Evolutionary conservation across 2,888 invertebrate species (phyloP).

Genomic region (Masnerella sp.): DNA sequence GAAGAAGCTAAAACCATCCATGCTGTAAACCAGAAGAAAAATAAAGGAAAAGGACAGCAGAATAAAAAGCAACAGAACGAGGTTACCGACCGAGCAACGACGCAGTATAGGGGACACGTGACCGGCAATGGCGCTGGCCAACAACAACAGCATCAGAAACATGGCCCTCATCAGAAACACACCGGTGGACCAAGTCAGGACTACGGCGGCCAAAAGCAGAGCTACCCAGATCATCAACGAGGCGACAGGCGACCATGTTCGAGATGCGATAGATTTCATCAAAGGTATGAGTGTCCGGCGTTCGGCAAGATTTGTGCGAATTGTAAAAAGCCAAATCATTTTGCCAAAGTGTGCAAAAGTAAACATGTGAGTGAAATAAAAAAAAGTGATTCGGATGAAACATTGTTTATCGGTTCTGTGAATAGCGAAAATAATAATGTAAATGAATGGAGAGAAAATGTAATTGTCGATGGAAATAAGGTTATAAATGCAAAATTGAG

Average conservation of each 20-base stretch:
- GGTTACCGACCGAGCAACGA: not conserved
- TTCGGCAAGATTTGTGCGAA: constrained; percentile 41
- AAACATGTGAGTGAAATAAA: constrained; percentile 14
- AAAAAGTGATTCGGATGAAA: not conserved
- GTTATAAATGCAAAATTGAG: constrained; percentile 16
- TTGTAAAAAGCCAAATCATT: constrained; percentile 49
- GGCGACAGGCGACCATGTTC: constrained; percentile 9
- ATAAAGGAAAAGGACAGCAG: not conserved
- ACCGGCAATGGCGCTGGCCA: not conserved
- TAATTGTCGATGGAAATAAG: constrained; percentile 9
- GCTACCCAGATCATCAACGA: not conserved
- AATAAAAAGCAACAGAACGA: not conserved
- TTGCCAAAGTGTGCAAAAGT: constrained; percentile 43
- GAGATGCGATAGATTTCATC: constrained; percentile 33
- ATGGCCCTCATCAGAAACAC: no score
- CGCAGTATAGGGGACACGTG: not conserved
- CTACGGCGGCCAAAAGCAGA: constrained; percentile 1
- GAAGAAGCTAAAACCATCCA: not conserved
- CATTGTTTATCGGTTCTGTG: constrained; percentile 1
- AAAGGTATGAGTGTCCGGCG: constrained; percentile 46
- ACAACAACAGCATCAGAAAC: no score
- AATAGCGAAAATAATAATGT: not conserved
- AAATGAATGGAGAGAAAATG: constrained; percentile 4
- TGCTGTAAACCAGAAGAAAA: not conserved
- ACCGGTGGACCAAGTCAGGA: not conserved